Percentiles rank a stretch among this genome's conserved stretches.
These are phyloP conservation scores for Lutraria lutraria DNA, from an alignment of 2,888 invertebrate species.

Conservation along the genomic window DNA sequence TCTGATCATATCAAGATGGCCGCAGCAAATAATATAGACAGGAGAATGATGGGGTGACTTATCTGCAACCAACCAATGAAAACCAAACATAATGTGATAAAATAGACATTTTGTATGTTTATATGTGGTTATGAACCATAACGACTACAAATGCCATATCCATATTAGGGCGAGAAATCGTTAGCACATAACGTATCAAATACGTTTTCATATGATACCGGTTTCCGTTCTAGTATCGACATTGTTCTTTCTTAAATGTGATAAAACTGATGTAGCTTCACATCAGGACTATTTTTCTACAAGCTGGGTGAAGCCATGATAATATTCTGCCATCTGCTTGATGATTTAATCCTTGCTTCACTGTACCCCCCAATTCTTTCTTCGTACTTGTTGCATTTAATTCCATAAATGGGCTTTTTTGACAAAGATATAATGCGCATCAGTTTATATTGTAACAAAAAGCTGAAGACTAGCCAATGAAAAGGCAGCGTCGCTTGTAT, in stretches of 20 bases:
- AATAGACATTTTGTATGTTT: slow-evolving; percentile 49
- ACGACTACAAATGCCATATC: slow-evolving; percentile 57
- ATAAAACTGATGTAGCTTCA: slow-evolving; percentile 50
- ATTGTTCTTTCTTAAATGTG: slow-evolving; percentile 48
- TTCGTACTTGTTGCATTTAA: slow-evolving; percentile 29
- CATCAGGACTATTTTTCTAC: slow-evolving; percentile 59
- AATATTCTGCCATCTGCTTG: slow-evolving; percentile 44
- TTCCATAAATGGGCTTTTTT: slow-evolving; percentile 21
- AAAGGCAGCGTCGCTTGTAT: slow-evolving; percentile 38
- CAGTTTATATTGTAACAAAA: slow-evolving; percentile 13
- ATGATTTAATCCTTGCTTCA: slow-evolving; percentile 39
- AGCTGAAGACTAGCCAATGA: slow-evolving; percentile 18
- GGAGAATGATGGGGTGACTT: slow-evolving; percentile 42
- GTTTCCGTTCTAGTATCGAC: slow-evolving; percentile 43
- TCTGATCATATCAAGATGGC: slow-evolving; percentile 36
- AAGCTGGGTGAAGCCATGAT: slow-evolving; percentile 44
- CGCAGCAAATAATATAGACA: slow-evolving; percentile 21
- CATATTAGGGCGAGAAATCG: slow-evolving; percentile 33
- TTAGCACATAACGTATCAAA: slow-evolving; percentile 45
- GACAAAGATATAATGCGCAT: slow-evolving; percentile 2
- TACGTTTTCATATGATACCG: slow-evolving; percentile 40
- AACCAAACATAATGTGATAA: slow-evolving; percentile 55
- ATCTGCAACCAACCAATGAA: slow-evolving; percentile 58
- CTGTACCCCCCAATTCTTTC: slow-evolving; percentile 34
- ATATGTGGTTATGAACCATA: slow-evolving; percentile 52